These are phyloP conservation scores for Agrotis clavis DNA, from an alignment of 2,888 invertebrate species.

Conservation along the genomic window DNA sequence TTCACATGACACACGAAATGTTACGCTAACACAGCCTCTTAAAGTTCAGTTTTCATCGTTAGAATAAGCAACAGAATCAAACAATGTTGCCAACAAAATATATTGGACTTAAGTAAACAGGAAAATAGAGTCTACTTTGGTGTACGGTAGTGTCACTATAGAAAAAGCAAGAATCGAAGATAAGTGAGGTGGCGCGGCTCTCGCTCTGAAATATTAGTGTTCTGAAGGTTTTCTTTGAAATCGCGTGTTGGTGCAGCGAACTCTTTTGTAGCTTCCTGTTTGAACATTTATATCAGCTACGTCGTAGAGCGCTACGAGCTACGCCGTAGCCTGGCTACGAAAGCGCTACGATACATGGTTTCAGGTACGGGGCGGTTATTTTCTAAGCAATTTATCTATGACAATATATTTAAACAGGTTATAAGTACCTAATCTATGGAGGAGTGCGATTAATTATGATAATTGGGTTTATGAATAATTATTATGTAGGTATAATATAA, in stretches of 20 bases:
- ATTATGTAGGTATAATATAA: too few relatives aligned
- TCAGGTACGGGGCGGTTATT: constrained; percentile 39
- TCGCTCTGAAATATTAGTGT: constrained; percentile 85
- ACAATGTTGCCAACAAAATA: constrained; percentile 58
- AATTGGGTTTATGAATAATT: not conserved
- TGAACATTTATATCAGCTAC: constrained; percentile 70
- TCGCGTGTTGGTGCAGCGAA: constrained; percentile 75
- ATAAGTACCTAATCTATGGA: constrained; percentile 3
- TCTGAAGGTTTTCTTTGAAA: constrained; percentile 82
- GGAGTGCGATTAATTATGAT: not conserved
- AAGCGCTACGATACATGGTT: constrained; percentile 45
- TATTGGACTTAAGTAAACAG: constrained; percentile 64
- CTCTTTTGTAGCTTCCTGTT: constrained; percentile 73
- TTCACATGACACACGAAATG: constrained; percentile 56
- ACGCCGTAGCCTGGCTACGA: constrained; percentile 43
- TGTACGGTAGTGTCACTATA: constrained; percentile 38
- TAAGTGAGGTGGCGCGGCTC: constrained; percentile 82
- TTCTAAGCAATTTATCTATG: constrained; percentile 35
- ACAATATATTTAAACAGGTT: constrained; percentile 11
- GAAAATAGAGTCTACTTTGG: constrained; percentile 63
- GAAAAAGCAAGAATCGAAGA: constrained; percentile 81
- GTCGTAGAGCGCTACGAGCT: constrained; percentile 45
- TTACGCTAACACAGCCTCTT: constrained; percentile 59
- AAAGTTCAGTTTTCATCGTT: constrained; percentile 69
- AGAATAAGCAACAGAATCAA: constrained; percentile 69